Evolutionary conservation across 2,797 vertebrate genomes (phyloP).

Genomic region (Hapalemur alaotrensis): DNA sequence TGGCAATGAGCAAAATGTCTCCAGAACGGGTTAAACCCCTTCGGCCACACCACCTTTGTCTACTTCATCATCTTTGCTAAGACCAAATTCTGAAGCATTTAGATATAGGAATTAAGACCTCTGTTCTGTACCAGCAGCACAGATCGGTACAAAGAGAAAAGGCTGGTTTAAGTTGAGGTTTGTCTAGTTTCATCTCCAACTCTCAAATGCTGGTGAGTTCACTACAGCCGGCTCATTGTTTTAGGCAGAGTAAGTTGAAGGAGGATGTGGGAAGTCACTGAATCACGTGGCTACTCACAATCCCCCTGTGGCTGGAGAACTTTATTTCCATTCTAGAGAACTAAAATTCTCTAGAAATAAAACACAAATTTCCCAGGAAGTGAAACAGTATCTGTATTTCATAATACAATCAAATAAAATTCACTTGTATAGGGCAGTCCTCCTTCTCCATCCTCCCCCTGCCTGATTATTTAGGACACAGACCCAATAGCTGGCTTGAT

Average conservation of each 20-base stretch:
- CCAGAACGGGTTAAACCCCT: neutral
- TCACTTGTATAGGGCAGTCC: neutral
- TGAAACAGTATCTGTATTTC: neutral
- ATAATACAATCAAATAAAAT: neutral
- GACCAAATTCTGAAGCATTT: neutral
- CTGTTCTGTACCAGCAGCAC: neutral
- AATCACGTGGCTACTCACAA: neutral
- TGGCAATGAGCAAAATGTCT: neutral
- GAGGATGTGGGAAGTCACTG: neutral
- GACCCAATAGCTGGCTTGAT: neutral
- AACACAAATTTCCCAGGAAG: neutral
- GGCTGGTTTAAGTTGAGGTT: neutral
- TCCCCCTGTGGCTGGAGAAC: neutral
- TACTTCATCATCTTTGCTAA: neutral
- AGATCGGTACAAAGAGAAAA: neutral
- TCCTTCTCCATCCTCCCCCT: neutral
- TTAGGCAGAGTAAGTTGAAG: neutral
- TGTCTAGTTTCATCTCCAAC: neutral
- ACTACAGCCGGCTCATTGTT: neutral
- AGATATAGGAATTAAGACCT: neutral
- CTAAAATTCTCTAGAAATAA: neutral
- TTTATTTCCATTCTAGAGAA: conserved; percentile 8
- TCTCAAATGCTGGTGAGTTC: neutral
- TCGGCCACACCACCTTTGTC: neutral
- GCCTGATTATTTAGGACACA: neutral